Percentiles rank a stretch among this genome's conserved stretches.
Conservation (phyloP, 2,888 invertebrate genomes). For the Mythimna pallens region DNA sequence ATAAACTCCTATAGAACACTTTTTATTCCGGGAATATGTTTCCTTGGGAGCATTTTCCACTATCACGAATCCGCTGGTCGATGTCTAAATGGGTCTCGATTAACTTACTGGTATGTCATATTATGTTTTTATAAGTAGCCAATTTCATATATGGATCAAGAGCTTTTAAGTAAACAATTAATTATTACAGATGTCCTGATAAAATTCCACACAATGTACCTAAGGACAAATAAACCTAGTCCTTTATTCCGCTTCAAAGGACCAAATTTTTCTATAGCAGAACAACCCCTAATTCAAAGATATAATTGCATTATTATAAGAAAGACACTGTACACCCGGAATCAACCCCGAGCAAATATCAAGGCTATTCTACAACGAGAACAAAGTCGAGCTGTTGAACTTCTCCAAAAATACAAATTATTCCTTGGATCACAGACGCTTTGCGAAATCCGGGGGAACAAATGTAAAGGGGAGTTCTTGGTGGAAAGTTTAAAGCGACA, state of each 20-base stretch:
- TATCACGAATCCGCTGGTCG: too few relatives aligned
- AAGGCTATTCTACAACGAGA: conserved; percentile 27
- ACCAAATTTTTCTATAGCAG: not conserved
- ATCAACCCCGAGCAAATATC: conserved; percentile 25
- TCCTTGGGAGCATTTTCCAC: too few relatives aligned
- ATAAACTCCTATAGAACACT: too few relatives aligned
- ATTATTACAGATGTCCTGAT: too few relatives aligned
- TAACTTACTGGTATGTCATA: too few relatives aligned
- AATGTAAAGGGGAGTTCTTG: conserved; percentile 37
- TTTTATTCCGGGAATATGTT: too few relatives aligned
- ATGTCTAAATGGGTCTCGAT: too few relatives aligned
- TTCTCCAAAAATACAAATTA: conserved; percentile 64
- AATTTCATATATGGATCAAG: too few relatives aligned
- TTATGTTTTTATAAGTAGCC: too few relatives aligned
- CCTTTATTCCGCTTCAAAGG: not conserved
- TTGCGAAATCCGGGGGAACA: conserved; percentile 46
- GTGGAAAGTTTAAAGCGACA: conserved; percentile 28
- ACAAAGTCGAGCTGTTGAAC: conserved; percentile 45
- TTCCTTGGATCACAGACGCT: conserved; percentile 48
- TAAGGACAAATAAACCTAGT: not conserved
- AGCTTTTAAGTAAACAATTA: too few relatives aligned
- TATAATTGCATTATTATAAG: conserved; percentile 7
- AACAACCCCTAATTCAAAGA: not conserved
- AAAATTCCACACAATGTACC: not conserved
- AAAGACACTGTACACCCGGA: not conserved